A percentile compares a stretch with the other conserved stretches of the same genome.
Evolutionary conservation across 2,888 invertebrate species (phyloP).

Genomic region (Tanytarsus gracilentus): DNA sequence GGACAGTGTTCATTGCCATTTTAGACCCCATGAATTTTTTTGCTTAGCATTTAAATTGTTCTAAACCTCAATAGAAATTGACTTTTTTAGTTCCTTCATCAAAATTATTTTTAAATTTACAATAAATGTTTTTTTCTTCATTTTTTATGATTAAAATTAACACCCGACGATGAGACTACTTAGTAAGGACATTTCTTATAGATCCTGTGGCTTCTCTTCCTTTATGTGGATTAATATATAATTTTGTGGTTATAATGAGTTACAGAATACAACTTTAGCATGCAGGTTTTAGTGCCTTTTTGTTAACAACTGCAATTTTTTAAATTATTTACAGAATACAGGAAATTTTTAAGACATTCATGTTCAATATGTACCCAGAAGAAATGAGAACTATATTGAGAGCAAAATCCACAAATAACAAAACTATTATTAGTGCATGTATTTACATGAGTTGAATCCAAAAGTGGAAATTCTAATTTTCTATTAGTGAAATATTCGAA

Average conservation of each 20-base stretch:
- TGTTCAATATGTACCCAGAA: background rate
- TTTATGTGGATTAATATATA: background rate
- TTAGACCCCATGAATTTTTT: background rate
- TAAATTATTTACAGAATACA: slow-evolving; percentile 2
- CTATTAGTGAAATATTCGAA: too few species aligned
- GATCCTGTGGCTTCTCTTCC: background rate
- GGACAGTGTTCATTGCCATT: background rate
- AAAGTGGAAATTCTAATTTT: background rate
- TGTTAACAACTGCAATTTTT: slow-evolving; percentile 14
- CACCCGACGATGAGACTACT: background rate
- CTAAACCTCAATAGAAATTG: slow-evolving; percentile 29
- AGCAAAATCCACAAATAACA: too few species aligned
- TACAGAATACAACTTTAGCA: background rate
- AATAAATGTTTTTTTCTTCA: background rate
- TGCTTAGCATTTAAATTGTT: slow-evolving; percentile 18
- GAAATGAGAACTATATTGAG: slow-evolving; percentile 13
- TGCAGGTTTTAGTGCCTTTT: slow-evolving; percentile 6
- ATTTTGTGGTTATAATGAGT: background rate
- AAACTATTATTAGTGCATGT: too few species aligned
- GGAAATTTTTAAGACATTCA: background rate
- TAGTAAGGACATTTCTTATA: background rate
- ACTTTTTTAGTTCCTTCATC: slow-evolving; percentile 27
- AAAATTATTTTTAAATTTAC: slow-evolving; percentile 28
- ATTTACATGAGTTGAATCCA: background rate
- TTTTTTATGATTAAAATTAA: background rate